phyloP scores from a whole-genome alignment of 2,113 vertebrate species.

The Gasterosteus aculeatus region DNA sequence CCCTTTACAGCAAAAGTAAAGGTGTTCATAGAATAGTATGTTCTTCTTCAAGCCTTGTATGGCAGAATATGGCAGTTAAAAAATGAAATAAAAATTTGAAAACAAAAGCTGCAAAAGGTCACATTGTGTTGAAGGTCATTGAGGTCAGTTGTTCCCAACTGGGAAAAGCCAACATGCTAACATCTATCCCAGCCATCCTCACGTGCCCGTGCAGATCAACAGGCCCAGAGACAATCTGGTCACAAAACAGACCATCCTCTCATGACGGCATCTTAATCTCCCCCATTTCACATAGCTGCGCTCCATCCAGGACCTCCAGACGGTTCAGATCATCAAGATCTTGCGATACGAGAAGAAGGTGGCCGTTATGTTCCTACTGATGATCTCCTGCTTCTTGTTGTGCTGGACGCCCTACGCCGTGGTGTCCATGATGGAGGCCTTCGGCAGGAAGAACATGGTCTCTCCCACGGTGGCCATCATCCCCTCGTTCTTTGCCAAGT shows the following conservation, averaged over 20 bases:
- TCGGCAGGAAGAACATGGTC: constrained; percentile 84
- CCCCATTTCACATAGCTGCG: constrained; percentile 80
- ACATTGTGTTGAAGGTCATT: neutral
- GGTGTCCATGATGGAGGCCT: constrained; percentile 88
- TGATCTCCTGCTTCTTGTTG: constrained; percentile 89
- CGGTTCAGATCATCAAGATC: constrained; percentile 89
- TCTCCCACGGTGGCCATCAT: constrained; percentile 88
- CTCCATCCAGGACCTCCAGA: constrained; percentile 90
- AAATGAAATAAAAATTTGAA: neutral
- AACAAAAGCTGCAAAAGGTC: neutral
- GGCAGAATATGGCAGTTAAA: neutral
- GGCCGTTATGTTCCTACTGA: constrained; percentile 90
- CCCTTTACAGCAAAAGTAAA: neutral
- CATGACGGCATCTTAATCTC: neutral
- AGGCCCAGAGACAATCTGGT: neutral
- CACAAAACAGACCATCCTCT: neutral
- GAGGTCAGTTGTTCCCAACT: neutral
- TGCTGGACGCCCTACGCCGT: constrained; percentile 92
- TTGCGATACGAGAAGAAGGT: constrained; percentile 92
- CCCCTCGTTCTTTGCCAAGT: constrained; percentile 91
- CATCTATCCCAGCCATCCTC: neutral
- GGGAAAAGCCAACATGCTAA: too few species aligned
- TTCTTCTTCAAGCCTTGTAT: neutral
- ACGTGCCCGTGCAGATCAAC: neutral
- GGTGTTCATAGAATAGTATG: neutral